A percentile compares a stretch with the other conserved stretches of the same genome.
phyloP scores from a whole-genome alignment of 2,888 invertebrate species.

The Heteromyza rotundicornis region DNA sequence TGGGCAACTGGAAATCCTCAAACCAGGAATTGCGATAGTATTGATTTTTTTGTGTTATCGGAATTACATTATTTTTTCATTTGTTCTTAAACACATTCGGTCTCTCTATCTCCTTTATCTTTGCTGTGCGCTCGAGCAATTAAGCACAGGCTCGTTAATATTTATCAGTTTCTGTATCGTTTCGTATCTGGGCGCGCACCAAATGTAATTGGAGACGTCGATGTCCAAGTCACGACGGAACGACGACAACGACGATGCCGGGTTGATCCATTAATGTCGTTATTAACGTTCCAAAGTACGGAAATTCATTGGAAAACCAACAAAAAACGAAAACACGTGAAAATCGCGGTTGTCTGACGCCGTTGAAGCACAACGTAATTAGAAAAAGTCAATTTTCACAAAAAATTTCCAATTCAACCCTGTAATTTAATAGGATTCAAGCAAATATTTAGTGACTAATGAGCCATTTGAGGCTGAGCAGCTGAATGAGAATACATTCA shows the following conservation, averaged over 20 bases:
- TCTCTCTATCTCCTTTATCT: too few species aligned
- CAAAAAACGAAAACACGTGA: conserved; percentile 30
- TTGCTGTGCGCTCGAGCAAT: too few species aligned
- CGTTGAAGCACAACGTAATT: too few species aligned
- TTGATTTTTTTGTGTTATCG: too few species aligned
- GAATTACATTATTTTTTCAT: too few species aligned
- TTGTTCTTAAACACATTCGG: too few species aligned
- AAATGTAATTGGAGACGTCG: background rate
- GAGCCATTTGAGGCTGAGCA: background rate
- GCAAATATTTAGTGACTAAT: background rate
- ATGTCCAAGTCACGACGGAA: background rate
- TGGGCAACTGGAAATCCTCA: too few species aligned
- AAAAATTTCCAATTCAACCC: background rate
- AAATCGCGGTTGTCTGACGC: conserved; percentile 32
- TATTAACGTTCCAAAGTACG: background rate
- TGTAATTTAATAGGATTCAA: background rate
- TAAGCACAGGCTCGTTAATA: conserved; percentile 4
- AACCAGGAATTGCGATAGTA: too few species aligned
- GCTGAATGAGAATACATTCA: too few species aligned
- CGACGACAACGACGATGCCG: background rate
- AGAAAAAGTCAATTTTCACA: too few species aligned
- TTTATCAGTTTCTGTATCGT: background rate
- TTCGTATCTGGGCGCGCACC: background rate
- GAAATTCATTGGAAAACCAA: background rate
- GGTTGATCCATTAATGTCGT: background rate